These are phyloP conservation scores for Corticium candelabrum DNA, from an alignment of 37 sponge, comb jelly and placozoan species.

Conservation along the genomic window DNA sequence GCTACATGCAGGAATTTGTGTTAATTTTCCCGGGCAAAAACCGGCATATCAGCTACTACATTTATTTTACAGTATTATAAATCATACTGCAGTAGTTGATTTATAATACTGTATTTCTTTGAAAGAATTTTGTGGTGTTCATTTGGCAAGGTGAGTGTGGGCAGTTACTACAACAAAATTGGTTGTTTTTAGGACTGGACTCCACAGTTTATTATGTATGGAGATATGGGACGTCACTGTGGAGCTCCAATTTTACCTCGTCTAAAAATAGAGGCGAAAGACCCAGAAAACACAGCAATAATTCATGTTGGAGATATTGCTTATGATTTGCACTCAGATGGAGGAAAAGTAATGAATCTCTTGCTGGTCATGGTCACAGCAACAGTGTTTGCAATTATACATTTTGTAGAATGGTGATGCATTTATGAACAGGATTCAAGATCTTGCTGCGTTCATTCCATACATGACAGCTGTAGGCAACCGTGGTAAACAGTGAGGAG, in stretches of 20 bases:
- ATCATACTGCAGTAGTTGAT: no score
- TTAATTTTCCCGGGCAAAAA: no score
- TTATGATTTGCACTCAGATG: constrained; percentile 10
- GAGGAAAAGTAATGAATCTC: background rate
- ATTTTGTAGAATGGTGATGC: constrained; percentile 19
- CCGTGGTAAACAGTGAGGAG: constrained; percentile 25
- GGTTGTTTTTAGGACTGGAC: no score
- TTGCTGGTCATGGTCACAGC: background rate
- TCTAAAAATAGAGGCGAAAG: constrained; percentile 12
- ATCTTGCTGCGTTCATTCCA: constrained; percentile 23
- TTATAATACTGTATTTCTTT: no score
- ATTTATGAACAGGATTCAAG: constrained; percentile 34
- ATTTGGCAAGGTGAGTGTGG: no score
- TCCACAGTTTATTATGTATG: constrained; percentile 21
- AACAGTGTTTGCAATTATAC: background rate
- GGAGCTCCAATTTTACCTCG: background rate
- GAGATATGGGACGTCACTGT: constrained; percentile 17
- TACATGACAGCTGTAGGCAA: constrained; percentile 47
- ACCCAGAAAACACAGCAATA: background rate
- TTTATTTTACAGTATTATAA: no score
- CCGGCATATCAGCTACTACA: no score
- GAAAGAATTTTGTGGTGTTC: no score
- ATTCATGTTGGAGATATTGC: background rate
- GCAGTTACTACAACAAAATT: no score
- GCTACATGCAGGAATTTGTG: no score